Conservation (phyloP, 2,797 vertebrate genomes). For the Phoeniculus purpureus region DNA sequence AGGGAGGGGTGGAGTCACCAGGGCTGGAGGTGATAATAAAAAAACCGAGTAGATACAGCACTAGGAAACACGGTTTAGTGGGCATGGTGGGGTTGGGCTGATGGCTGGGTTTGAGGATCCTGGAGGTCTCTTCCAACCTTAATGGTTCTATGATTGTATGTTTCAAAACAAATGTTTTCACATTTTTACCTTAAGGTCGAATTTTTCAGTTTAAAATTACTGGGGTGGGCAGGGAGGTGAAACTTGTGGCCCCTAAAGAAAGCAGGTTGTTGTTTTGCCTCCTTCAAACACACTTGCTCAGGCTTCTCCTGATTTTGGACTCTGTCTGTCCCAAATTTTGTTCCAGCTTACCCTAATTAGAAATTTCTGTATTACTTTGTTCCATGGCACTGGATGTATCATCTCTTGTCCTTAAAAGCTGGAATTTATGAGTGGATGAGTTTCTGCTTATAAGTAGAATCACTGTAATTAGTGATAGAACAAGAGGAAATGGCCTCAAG, state of each 20-base stretch:
- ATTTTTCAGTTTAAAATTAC: background rate
- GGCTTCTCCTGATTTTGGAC: fast-evolving
- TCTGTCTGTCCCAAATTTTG: background rate
- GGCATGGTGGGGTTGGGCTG: too few relatives aligned
- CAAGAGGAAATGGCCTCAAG: too few relatives aligned
- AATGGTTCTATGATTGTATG: too few relatives aligned
- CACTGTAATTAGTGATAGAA: too few relatives aligned
- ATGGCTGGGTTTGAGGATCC: too few relatives aligned
- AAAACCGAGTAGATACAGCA: too few relatives aligned
- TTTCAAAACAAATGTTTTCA: background rate
- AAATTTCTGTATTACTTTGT: background rate
- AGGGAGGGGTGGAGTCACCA: too few relatives aligned
- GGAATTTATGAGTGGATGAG: background rate
- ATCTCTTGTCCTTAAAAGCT: background rate
- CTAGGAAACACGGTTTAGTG: too few relatives aligned
- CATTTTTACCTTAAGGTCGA: background rate
- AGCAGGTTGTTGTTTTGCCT: fast-evolving
- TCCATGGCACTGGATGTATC: fast-evolving
- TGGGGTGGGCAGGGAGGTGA: fast-evolving
- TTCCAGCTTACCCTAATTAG: background rate
- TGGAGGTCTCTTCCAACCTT: too few relatives aligned
- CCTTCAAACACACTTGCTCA: background rate
- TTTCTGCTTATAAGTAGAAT: too few relatives aligned
- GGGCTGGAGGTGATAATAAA: too few relatives aligned
- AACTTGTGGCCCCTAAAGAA: background rate